Evolutionary conservation across 2,797 vertebrate genomes (phyloP), one percentile per base, ranked within the genome.

Genomic region (Acropternis orthonyx): DNA sequence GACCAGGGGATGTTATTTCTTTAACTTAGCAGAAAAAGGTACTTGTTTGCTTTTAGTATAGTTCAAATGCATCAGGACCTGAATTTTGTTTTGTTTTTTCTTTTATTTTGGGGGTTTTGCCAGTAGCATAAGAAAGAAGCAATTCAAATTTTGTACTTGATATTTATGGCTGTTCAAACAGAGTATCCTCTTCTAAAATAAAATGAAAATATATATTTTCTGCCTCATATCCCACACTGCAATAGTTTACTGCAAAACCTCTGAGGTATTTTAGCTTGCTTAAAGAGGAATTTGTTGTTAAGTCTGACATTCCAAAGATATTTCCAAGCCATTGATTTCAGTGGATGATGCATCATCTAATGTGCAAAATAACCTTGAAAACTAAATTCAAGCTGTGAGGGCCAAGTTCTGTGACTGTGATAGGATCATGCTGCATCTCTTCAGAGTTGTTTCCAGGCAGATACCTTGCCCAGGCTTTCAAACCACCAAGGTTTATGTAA

Each of bases 301-400:
- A 26, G 24, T 77, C 39, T 59, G 49, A 88, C 14, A 37, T 83
- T 89, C 32, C 55, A 41, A 78, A 77, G 73, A 7, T 49, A 46
- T 92, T 96, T 96, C 72, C 1, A 20, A 74, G 58, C 51, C 28
- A 27, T 88, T 93, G 88, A 58, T 65, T 94, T 93, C 52, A 54
- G 44, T 44, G 68, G n/a, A 56, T 72, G 51, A 49, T 88, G 51
- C 13, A 3, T 86, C 41, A 71, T n/a, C 46, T 88, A 89, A 73
- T 92, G 52, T 68, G 59, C 84, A 55, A 95, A 95, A 58, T 59
- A 79, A 81, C 85, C 84, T 84, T 87, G 75, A 88, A 74, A 73
- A 74, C 39, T 46, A 77, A 83, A 89, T 55, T 55, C 23, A 10
- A 55, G n/a, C 19, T 89, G 37, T 41, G 16, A 65, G 76, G 68